Base-by-base conservation (phyloP, 1,140 invertebrate species). In the Microvelia longipes region DNA sequence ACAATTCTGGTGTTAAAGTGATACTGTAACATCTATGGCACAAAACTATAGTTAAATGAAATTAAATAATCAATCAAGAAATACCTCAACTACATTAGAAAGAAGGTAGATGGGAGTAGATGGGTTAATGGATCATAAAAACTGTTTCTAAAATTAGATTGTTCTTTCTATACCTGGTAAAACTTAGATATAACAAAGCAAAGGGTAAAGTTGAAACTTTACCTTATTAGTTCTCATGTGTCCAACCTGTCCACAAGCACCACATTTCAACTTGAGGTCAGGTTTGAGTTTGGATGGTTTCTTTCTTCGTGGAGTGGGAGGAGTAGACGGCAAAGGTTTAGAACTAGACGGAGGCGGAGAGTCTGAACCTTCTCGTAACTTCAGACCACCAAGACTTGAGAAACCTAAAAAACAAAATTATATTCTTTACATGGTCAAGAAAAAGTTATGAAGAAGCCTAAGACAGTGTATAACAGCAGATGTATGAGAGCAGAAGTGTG, bases 141-240 rank as follows among this genome's bases (percentile, higher is more conserved):
- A n/a, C n/a, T n/a, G n/a, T n/a, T n/a, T n/a, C n/a, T n/a, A n/a
- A n/a, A n/a, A n/a, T n/a, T n/a, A n/a, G n/a, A n/a, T n/a, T n/a
- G n/a, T n/a, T n/a, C n/a, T n/a, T n/a, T n/a, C n/a, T n/a, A n/a
- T n/a, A n/a, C n/a, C n/a, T n/a, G n/a, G n/a, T n/a, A n/a, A n/a
- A n/a, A n/a, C n/a, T n/a, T 50, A 50, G 35, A 5, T 11, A 5
- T 50, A 50, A 50, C 35, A 50, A 50, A 19, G 19, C 35, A 50
- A 50, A 50, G 35, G 19, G 35, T 50, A 50, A 5, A 50, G 35
- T 50, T 5, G 35, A 50, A 50, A 50, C 35, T 5, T 50, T 50
- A 50, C 35, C 78, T 96, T 96, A 79, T 98, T 98, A 0, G 96
- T 98, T 66, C 94, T 81, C 89, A 90, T 90, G 76, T 90, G 89